Conservation (phyloP, 2,113 vertebrate species). For the Anolis carolinensis region DNA sequence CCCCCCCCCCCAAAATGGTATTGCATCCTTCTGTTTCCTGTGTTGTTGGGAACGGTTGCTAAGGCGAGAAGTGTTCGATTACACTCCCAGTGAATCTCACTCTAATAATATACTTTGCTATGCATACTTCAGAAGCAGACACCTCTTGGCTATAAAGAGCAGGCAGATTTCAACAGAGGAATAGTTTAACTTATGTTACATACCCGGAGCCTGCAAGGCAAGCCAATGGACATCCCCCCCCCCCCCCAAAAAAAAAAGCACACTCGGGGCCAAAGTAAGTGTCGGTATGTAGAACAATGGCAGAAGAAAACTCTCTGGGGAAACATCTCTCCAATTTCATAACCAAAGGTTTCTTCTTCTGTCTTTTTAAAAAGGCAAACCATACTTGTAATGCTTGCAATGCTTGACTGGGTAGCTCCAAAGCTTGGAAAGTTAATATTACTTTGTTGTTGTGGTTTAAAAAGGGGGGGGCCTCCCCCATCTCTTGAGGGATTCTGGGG, state of each 20-base stretch:
- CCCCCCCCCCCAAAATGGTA: conserved; percentile 66
- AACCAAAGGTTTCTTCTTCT: not conserved
- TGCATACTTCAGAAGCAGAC: conserved; percentile 80
- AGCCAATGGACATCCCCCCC: conserved; percentile 18
- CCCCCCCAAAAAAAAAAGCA: not conserved
- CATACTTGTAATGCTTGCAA: not conserved
- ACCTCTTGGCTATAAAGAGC: conserved; percentile 80
- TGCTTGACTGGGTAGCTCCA: no score
- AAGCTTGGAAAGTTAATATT: no score
- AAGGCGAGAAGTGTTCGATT: conserved; percentile 78
- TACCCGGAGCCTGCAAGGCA: conserved; percentile 44
- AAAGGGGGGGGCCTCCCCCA: no score
- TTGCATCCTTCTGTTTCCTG: conserved; percentile 80
- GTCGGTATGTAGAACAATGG: conserved; percentile 31
- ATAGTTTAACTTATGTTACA: conserved; percentile 75
- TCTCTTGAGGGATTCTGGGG: no score
- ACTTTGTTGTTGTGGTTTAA: no score
- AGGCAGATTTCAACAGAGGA: conserved; percentile 68
- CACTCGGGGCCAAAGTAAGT: not conserved
- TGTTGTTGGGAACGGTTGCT: conserved; percentile 78
- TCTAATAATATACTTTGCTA: conserved; percentile 82
- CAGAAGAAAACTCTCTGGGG: not conserved
- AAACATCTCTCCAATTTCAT: not conserved
- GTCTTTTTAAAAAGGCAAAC: rapidly evolving
- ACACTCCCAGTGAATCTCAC: conserved; percentile 77